phyloP scores from a whole-genome alignment of 2,113 vertebrate genomes.

The Casuarius casuarius region DNA sequence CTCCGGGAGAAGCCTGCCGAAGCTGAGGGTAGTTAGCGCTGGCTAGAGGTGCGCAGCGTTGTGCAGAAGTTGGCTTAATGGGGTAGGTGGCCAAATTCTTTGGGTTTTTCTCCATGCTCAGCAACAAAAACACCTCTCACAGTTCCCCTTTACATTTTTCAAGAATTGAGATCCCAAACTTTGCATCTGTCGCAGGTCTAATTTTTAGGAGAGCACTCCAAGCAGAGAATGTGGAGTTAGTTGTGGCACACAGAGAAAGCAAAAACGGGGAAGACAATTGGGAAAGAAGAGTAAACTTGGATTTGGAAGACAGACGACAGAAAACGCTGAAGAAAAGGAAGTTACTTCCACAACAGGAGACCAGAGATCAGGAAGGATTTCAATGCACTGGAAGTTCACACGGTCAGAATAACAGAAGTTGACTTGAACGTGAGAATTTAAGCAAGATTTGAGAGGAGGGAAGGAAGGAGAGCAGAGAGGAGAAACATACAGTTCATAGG shows the following conservation, averaged over 20 bases:
- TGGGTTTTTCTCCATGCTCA: background rate
- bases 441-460: background rate
- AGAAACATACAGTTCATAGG: background rate
- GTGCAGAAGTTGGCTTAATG: background rate
- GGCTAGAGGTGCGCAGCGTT: rapidly evolving
- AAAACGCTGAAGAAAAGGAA: background rate
- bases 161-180: background rate
- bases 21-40: background rate
- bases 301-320: background rate
- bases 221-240: background rate
- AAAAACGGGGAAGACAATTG: background rate
- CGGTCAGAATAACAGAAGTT: background rate
- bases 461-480: background rate
- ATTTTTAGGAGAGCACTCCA: background rate
- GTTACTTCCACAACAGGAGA: background rate
- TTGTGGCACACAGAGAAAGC: background rate
- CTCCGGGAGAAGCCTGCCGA: background rate
- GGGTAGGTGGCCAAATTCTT: background rate
- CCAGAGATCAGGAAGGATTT: background rate
- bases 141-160: background rate
- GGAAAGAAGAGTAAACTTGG: background rate
- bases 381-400: background rate
- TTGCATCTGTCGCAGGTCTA: background rate
- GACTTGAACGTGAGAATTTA: background rate
- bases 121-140: background rate